Evolutionary conservation across 2,888 invertebrate species (phyloP).

Genomic region (Boloria selene): DNA sequence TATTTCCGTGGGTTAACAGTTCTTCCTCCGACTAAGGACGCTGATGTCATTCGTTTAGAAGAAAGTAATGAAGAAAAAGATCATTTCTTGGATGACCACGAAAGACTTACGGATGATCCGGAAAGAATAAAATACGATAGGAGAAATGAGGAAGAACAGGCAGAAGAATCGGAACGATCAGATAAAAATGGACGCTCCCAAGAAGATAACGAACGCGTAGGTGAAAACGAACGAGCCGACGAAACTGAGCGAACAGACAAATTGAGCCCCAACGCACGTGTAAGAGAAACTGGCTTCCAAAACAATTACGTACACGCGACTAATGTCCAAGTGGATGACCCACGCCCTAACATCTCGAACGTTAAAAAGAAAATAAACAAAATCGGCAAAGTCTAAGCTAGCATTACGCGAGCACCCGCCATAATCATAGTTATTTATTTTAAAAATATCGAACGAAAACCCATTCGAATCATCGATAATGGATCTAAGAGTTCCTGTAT

Average conservation of each 20-base stretch:
- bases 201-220: constrained; percentile 47
- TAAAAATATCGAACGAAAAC: constrained; percentile 32
- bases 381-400: constrained; percentile 43
- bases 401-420: constrained; percentile 56
- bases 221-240: constrained; percentile 49
- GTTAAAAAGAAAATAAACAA: constrained; percentile 46
- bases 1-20: constrained; percentile 57
- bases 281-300: constrained; percentile 62
- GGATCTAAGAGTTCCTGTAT: constrained; percentile 24
- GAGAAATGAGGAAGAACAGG: constrained; percentile 43
- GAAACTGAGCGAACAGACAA: constrained; percentile 51
- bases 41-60: constrained; percentile 62
- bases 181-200: constrained; percentile 47
- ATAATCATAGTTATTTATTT: constrained; percentile 72
- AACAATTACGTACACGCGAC: constrained; percentile 66
- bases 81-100: constrained; percentile 63
- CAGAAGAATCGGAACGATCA: constrained; percentile 49
- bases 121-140: constrained; percentile 44
- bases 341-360: constrained; percentile 45
- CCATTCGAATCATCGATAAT: constrained; percentile 22
- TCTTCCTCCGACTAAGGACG: constrained; percentile 65
- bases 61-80: constrained; percentile 46
- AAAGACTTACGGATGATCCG: constrained; percentile 61
- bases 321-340: constrained; percentile 64
- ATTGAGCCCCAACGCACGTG: constrained; percentile 62